Conservation (phyloP, 2,888 invertebrate genomes). For the Hofmannophila pseudospretella region DNA sequence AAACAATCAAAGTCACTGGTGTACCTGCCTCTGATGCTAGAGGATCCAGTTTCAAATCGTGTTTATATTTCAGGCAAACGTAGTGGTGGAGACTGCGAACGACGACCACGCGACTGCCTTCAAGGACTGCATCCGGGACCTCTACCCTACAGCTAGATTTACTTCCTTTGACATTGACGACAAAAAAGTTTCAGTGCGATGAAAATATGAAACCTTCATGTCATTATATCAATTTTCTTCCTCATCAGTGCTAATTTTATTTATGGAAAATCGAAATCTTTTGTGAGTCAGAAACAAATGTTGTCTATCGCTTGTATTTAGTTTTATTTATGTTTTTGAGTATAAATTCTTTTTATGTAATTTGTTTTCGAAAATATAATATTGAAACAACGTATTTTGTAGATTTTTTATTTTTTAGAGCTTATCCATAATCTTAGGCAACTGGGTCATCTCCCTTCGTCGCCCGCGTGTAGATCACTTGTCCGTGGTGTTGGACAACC, state of each 20-base stretch:
- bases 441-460: constrained; percentile 95
- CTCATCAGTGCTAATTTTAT: too few relatives aligned
- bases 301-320: too few relatives aligned
- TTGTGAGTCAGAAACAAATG: too few relatives aligned
- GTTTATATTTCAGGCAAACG: constrained; percentile 50
- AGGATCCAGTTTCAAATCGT: too few relatives aligned
- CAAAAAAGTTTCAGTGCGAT: constrained; percentile 35
- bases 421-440: constrained; percentile 79
- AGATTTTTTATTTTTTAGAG: constrained; percentile 59
- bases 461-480: constrained; percentile 97
- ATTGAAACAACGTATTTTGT: constrained; percentile 18
- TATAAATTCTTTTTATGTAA: not conserved
- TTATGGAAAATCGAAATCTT: too few relatives aligned
- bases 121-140: constrained; percentile 47
- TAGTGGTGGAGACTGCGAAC: constrained; percentile 61
- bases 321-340: too few relatives aligned
- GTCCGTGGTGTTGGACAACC: constrained; percentile 97
- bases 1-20: too few relatives aligned
- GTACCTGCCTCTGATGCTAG: too few relatives aligned
- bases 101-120: constrained; percentile 53
- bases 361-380: too few relatives aligned
- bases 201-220: too few relatives aligned
- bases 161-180: constrained; percentile 47
- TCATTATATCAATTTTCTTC: too few relatives aligned
- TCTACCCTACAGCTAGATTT: constrained; percentile 56